Evolutionary conservation across 2,797 vertebrate genomes (phyloP), one percentile per base, ranked within the genome.

Genomic region (Syngnathus acus): DNA sequence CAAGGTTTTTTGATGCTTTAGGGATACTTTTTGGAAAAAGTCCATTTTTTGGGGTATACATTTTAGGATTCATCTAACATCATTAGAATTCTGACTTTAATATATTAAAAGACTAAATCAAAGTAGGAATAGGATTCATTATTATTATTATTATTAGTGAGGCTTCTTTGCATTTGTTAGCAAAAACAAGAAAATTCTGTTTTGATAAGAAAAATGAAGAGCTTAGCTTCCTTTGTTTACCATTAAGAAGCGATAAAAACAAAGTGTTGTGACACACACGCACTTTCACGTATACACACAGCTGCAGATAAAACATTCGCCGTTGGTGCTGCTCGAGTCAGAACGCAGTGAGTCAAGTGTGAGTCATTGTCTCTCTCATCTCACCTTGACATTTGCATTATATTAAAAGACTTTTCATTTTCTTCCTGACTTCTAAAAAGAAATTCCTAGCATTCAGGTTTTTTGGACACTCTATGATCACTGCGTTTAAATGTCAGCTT

Each of bases 341-440:
- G 71, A 77, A 74, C 26, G 48, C 23, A 73, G 65, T 72, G 72
- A 82, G 37, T 83, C 80, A 80, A 76, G 73, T 64, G 23, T 68
- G 82, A 79, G 74, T 82, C 77, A 75, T 37, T 32, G 16, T 64
- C 62, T 16, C 10, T 38, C 10, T 32, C 19, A 38, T 55, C 21
- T 45, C 62, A 39, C 2, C 11, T 14, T n/a, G 11, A 43, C n/a
- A 62, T 43, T 43, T 43, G 43, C 40, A 62, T 57, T 57, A 14
- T 37, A 37, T 37, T 37, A 6, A 3, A 51, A 37, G 54, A 32
- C 26, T 17, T 57, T 37, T 23, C 21, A 14, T 23, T 32, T 55
- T 57, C 54, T 57, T 57, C 23, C 11, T 55, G 13, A 32, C 21
- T 26, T 55, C 11, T 26, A 14, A 14, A 55, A 55, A 55, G 6